Base-by-base conservation (phyloP, 53 echinoderm and acorn worm genomes). In the Apostichopus leukothele region DNA sequence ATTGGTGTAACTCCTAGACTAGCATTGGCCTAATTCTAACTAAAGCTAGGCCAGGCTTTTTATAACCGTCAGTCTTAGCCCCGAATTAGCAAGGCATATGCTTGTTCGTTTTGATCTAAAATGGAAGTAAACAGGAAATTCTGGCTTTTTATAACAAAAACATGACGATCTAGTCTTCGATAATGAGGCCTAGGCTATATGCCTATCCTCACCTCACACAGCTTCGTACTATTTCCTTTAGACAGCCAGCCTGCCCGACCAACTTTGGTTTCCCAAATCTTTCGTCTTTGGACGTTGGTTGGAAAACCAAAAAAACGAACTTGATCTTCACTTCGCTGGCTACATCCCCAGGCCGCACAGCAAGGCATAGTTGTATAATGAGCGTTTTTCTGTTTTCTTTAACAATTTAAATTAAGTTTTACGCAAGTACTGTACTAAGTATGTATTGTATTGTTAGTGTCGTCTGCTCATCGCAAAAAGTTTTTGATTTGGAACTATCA, bases 181-280 rank as follows among this genome's bases (percentile, higher is more conserved):
- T 75, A 21, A 16, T 20, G 20, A 20, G 18, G 21, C 3, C 7
- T 75, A 75, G 20, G 20, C n/a, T 75, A 75, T n/a, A 75, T 75
- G 25, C 25, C 25, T 25, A 25, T 25, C 25, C 25, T 25, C 20
- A 76, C 76, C 76, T 76, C 76, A 26, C 76, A 76, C 51, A 76
- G 39, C 11, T 50, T 76, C 4, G 76, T 76, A 8, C 51, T 76
- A 6, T 76, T 76, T 22, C 25, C 76, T 27, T 76, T 85, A 13
- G 76, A 84, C 86, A 74, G 85, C 86, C 86, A 85, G 27, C 53
- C 74, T 21, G 55, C 85, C 75, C 90, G 84, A 51, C 84, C 79
- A 68, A 88, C 75, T 52, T 88, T 90, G n/a, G 52, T 10, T 75
- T 90, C 92, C 92, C 90, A 92, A 55, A 90, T 67, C 83, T 74